Conservation (phyloP, 2,797 vertebrate species). For the Poecilia wingei region DNA sequence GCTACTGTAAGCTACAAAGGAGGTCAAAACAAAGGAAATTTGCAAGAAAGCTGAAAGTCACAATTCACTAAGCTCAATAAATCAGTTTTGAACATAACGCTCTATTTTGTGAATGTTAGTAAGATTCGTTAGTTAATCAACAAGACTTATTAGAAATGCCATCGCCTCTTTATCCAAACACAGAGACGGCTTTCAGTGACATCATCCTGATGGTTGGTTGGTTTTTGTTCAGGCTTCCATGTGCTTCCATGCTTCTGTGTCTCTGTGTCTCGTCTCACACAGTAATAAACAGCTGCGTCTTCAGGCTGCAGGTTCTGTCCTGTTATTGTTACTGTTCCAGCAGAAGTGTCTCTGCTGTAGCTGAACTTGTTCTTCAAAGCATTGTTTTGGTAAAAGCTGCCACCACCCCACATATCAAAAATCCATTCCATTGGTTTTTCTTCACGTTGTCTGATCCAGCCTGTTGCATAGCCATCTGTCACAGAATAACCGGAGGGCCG, state of each 20-base stretch:
- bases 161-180: accelerated
- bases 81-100: neutral
- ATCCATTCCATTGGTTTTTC: neutral
- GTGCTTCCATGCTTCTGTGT: neutral
- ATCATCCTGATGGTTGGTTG: neutral
- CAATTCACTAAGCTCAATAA: neutral
- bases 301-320: constrained; percentile 4
- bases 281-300: neutral
- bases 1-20: neutral
- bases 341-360: neutral
- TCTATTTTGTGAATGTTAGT: neutral
- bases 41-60: neutral
- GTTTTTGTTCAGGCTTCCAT: constrained; percentile 12
- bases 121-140: neutral
- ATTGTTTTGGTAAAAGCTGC: neutral
- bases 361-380: neutral
- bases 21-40: neutral
- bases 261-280: neutral
- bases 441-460: neutral
- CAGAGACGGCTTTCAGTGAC: neutral
- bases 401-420: neutral
- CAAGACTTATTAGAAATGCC: neutral
- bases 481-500: neutral
- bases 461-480: neutral
- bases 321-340: neutral